Evolutionary conservation across 2,113 vertebrate genomes (phyloP).

Genomic region (Gymnarchus niloticus): DNA sequence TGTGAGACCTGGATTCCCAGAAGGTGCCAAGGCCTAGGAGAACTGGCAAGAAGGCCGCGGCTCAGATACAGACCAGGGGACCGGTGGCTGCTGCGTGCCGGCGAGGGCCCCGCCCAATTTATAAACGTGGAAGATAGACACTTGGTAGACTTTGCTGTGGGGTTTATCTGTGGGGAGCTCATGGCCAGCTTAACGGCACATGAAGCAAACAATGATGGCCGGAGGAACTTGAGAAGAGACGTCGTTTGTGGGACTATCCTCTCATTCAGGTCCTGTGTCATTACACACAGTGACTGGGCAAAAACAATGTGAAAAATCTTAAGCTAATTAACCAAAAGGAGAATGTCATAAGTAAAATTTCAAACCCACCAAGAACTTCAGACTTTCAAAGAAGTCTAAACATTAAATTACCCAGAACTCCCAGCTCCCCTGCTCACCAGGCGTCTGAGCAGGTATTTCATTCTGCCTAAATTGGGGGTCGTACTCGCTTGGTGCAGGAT

Average conservation of each 20-base stretch:
- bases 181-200: not conserved
- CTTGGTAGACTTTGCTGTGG: conserved; percentile 30
- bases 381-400: not conserved
- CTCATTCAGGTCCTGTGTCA: not conserved
- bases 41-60: conserved; percentile 34
- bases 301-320: no score
- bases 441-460: no score
- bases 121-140: conserved; percentile 57
- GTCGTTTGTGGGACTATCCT: not conserved
- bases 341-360: not conserved
- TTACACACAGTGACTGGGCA: not conserved
- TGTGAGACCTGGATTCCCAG: conserved; percentile 18
- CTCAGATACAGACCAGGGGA: conserved; percentile 26
- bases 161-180: conserved; percentile 18
- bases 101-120: conserved; percentile 45
- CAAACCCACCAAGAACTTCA: not conserved
- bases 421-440: not conserved
- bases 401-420: not conserved
- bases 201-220: not conserved
- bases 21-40: conserved; percentile 7
- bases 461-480: not conserved
- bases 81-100: conserved; percentile 35
- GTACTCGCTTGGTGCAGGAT: not conserved
- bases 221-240: not conserved
- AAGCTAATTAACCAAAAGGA: no score